These are phyloP conservation scores for Glomeris marginata DNA, from an alignment of 2,888 invertebrate genomes.

Conservation along the genomic window DNA sequence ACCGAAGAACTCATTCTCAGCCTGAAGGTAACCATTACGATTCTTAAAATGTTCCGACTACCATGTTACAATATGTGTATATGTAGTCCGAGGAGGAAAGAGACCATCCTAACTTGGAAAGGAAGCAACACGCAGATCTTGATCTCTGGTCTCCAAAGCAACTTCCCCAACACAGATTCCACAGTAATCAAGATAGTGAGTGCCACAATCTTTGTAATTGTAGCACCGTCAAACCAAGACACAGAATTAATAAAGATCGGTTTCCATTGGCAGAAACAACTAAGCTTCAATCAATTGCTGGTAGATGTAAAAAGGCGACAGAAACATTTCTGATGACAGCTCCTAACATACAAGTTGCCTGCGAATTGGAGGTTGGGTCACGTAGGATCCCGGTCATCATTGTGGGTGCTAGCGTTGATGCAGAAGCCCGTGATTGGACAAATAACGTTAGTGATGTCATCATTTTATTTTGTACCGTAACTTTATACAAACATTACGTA, in stretches of 20 bases:
- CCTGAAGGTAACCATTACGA: constrained; percentile 14
- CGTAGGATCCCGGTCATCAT: constrained; percentile 38
- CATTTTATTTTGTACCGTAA: no score
- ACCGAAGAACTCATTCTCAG: constrained; percentile 21
- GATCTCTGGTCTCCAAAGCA: constrained; percentile 46
- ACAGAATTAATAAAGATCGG: no score
- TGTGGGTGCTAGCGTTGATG: constrained; percentile 41
- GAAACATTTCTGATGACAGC: constrained; percentile 40
- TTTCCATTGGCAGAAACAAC: no score
- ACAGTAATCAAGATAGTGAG: constrained; percentile 13
- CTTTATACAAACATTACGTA: not conserved
- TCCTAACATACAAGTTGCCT: constrained; percentile 44
- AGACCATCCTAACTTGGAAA: no score
- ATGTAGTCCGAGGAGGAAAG: no score
- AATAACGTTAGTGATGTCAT: constrained; percentile 30
- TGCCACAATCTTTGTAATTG: constrained; percentile 2
- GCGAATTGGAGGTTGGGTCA: constrained; percentile 42
- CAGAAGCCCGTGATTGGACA: constrained; percentile 51
- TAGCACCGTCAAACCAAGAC: no score
- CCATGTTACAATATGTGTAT: no score
- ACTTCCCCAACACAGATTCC: constrained; percentile 31
- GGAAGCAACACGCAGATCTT: no score
- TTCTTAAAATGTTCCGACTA: no score
- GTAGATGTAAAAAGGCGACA: constrained; percentile 16
- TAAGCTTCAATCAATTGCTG: constrained; percentile 4